phyloP scores from a whole-genome alignment of 1,140 invertebrate genomes.

The Macrosteles quadrilineatus region DNA sequence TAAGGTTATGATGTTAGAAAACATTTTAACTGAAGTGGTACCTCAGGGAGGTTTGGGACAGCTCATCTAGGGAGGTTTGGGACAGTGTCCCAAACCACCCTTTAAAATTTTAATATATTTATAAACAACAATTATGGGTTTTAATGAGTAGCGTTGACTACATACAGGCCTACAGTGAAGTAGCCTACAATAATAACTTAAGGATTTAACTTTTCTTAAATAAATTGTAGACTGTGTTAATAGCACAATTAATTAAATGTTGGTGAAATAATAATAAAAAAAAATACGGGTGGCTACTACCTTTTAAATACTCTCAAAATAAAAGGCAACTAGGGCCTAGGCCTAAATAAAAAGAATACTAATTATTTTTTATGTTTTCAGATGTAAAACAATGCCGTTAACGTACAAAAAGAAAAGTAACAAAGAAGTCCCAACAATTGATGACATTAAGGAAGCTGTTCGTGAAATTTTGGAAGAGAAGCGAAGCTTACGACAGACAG shows the following conservation, averaged over 20 bases:
- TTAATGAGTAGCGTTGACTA: background rate
- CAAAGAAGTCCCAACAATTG: too few relatives aligned
- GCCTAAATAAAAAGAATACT: constrained; percentile 1
- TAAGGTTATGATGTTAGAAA: background rate
- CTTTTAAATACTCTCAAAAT: background rate
- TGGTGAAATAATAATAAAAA: background rate
- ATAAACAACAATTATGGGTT: background rate
- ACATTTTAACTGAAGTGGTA: background rate
- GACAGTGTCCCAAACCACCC: too few relatives aligned
- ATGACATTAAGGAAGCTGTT: too few relatives aligned
- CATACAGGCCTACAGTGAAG: too few relatives aligned
- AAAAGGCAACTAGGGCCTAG: background rate
- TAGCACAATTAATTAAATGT: background rate
- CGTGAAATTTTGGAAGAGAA: too few relatives aligned
- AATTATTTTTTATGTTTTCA: too few relatives aligned
- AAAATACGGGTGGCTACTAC: background rate
- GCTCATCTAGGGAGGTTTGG: too few relatives aligned
- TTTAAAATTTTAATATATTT: background rate
- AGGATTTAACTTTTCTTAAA: background rate
- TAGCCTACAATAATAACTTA: too few relatives aligned
- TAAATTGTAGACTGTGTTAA: background rate
- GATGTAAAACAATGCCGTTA: too few relatives aligned
- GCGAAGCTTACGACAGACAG: too few relatives aligned
- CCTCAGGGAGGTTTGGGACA: too few relatives aligned
- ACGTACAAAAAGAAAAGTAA: too few relatives aligned